Percentiles rank a stretch among this genome's conserved stretches.
Conservation (phyloP, 2,797 vertebrate species). For the Champsocephalus esox region DNA sequence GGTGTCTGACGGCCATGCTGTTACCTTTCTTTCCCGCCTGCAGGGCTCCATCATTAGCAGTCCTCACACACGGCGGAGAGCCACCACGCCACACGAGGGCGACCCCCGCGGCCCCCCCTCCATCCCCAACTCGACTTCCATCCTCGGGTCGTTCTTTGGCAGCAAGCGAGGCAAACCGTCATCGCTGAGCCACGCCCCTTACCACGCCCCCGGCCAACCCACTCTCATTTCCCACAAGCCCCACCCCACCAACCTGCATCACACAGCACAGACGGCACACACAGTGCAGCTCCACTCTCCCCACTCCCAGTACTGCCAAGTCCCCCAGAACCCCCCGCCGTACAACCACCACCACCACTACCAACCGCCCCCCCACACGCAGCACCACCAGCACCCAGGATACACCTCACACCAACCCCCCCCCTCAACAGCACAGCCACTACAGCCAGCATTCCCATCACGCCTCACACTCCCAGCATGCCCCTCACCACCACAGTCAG, state of each 20-base stretch:
- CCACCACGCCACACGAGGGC: conserved; percentile 89
- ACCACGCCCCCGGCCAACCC: conserved; percentile 78
- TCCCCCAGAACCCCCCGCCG: conserved; percentile 91
- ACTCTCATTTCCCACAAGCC: conserved; percentile 89
- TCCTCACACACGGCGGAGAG: conserved; percentile 93
- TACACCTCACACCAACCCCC: conserved; percentile 76
- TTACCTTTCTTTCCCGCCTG: conserved; percentile 79
- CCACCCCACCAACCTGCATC: conserved; percentile 88
- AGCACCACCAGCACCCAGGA: conserved; percentile 87
- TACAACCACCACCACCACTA: conserved; percentile 97
- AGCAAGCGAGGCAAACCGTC: conserved; percentile 90
- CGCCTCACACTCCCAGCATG: conserved; percentile 82
- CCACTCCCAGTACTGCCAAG: conserved; percentile 88
- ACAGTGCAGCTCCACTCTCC: conserved; percentile 81
- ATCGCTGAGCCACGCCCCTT: conserved; percentile 85
- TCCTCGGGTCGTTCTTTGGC: conserved; percentile 95
- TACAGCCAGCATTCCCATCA: conserved; percentile 85
- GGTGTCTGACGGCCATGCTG: conserved; percentile 59
- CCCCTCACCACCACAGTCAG: conserved; percentile 82
- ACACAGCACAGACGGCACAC: conserved; percentile 80
- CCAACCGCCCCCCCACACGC: conserved; percentile 90
- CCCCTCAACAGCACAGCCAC: conserved; percentile 78
- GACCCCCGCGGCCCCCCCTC: conserved; percentile 89
- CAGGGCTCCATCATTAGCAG: conserved; percentile 99
- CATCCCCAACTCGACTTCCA: conserved; percentile 89